A percentile compares a stretch with the other conserved stretches of the same genome.
phyloP scores from a whole-genome alignment of 2,888 invertebrate species.

The Clusia tigrina region DNA sequence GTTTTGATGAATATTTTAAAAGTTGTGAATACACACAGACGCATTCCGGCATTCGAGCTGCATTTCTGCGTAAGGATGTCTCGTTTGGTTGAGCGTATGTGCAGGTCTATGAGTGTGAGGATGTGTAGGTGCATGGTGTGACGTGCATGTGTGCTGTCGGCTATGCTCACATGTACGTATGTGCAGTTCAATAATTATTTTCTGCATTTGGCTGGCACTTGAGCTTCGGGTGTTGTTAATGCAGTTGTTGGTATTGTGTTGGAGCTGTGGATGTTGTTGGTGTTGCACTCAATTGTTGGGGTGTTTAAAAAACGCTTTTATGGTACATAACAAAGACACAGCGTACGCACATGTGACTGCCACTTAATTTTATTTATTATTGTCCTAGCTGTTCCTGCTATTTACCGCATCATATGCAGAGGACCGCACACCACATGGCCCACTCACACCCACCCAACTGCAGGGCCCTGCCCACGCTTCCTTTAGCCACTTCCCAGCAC shows the following conservation, averaged over 20 bases:
- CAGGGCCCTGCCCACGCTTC: not conserved
- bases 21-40: conserved; percentile 20
- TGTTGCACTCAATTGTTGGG: conserved; percentile 19
- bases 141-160: not conserved
- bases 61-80: too few relatives aligned
- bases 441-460: not conserved
- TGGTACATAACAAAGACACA: conserved; percentile 17
- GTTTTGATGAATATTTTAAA: conserved; percentile 24
- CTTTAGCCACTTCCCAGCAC: not conserved
- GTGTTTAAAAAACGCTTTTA: conserved; percentile 24
- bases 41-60: too few relatives aligned
- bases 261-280: conserved; percentile 23
- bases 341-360: conserved; percentile 5
- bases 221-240: conserved; percentile 26
- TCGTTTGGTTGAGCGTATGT: not conserved
- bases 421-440: not conserved
- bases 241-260: conserved; percentile 21
- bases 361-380: conserved; percentile 29
- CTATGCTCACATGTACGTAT: not conserved
- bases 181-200: conserved; percentile 27
- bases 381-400: conserved; percentile 1
- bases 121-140: not conserved
- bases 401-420: not conserved
- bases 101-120: not conserved
- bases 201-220: conserved; percentile 20